Conservation (phyloP, 2,113 vertebrate genomes). For the Pithys albifrons region DNA sequence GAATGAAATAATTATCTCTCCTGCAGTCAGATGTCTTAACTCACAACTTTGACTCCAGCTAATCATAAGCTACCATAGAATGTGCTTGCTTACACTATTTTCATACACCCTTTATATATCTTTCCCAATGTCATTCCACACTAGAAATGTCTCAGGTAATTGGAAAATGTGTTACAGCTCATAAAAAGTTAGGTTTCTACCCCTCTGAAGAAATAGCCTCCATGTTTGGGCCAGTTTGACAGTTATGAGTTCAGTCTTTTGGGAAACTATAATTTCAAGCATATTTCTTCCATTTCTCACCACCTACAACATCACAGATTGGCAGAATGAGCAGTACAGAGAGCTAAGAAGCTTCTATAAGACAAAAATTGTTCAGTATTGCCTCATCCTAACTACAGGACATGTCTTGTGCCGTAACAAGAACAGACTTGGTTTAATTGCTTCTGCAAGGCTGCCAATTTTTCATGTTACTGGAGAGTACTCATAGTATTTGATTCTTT, state of each 20-base stretch:
- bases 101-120: neutral
- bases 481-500: neutral
- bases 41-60: neutral
- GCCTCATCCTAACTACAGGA: neutral
- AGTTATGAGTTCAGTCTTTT: neutral
- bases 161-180: neutral
- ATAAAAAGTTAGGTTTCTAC: neutral
- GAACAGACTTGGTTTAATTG: neutral
- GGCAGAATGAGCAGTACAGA: neutral
- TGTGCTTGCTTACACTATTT: neutral
- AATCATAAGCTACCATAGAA: neutral
- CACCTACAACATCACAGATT: neutral
- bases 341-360: neutral
- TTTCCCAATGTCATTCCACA: neutral
- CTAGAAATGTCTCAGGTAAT: neutral
- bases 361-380: neutral
- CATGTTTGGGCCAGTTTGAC: neutral
- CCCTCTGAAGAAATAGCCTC: neutral
- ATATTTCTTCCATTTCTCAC: constrained; percentile 13
- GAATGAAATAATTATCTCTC: neutral
- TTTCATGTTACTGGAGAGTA: neutral
- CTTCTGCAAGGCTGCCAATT: neutral
- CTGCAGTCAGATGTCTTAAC: neutral
- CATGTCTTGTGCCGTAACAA: neutral
- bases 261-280: constrained; percentile 1